These are phyloP conservation scores for Noturus placidus DNA, from an alignment of 2,113 vertebrate species.

Conservation along the genomic window DNA sequence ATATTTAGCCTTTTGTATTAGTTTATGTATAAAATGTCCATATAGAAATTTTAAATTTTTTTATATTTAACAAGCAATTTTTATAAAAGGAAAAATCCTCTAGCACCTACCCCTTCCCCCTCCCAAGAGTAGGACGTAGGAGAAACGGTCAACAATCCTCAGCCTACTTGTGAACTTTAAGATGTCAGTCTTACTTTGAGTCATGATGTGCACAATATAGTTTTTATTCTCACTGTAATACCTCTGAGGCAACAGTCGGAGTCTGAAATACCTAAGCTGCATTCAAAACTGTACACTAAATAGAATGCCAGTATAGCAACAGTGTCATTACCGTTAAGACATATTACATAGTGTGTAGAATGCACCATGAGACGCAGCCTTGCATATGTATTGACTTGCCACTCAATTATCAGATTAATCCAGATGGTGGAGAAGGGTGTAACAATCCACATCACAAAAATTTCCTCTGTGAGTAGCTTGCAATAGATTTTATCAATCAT, in stretches of 20 bases:
- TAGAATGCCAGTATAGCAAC: neutral
- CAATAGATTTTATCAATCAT: neutral
- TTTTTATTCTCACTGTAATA: neutral
- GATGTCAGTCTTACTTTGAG: no score
- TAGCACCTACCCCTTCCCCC: no score
- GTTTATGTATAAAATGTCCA: neutral
- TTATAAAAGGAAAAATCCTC: no score
- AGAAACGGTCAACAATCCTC: no score
- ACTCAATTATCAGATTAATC: neutral
- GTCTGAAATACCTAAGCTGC: neutral
- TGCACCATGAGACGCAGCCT: neutral
- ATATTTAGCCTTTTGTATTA: neutral
- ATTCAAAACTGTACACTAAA: neutral
- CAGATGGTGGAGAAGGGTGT: neutral
- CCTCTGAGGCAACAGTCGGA: neutral
- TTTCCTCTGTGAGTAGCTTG: neutral
- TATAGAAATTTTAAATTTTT: neutral
- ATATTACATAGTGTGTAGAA: neutral
- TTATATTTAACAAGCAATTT: neutral
- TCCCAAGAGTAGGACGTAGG: no score
- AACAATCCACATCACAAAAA: neutral
- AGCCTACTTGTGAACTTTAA: no score
- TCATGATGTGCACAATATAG: no score
- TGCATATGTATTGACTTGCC: neutral
- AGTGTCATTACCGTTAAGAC: neutral